phyloP scores from a whole-genome alignment of 2,888 invertebrate genomes.

The Heliconius sara region DNA sequence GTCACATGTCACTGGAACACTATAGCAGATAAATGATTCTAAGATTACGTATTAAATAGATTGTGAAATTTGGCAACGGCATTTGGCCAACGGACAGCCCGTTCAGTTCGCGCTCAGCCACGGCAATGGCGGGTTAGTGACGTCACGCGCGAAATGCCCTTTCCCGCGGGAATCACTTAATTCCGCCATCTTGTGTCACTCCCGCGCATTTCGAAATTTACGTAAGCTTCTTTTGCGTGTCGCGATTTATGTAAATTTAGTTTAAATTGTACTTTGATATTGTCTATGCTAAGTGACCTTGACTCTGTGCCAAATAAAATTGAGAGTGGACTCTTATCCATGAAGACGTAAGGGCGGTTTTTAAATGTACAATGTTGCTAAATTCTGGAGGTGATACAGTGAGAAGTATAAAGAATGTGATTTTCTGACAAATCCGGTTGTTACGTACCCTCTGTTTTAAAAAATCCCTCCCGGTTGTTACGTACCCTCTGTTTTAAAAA shows the following conservation, averaged over 20 bases:
- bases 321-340: conserved; percentile 47
- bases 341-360: conserved; percentile 37
- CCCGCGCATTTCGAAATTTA: conserved; percentile 43
- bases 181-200: conserved; percentile 34
- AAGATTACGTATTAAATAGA: conserved; percentile 52
- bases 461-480: too few relatives aligned
- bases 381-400: conserved; percentile 28
- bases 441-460: not conserved
- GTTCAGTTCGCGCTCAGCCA: conserved; percentile 57
- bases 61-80: conserved; percentile 78
- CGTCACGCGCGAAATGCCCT: conserved; percentile 61
- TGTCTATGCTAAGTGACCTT: conserved; percentile 49
- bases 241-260: conserved; percentile 32
- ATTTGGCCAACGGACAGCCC: conserved; percentile 63
- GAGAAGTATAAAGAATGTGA: conserved; percentile 18
- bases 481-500: too few relatives aligned
- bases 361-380: conserved; percentile 33
- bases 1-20: conserved; percentile 41
- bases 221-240: conserved; percentile 45
- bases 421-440: conserved; percentile 9
- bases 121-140: conserved; percentile 55
- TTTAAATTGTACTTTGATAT: conserved; percentile 44
- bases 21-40: conserved; percentile 48
- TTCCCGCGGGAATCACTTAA: conserved; percentile 63
- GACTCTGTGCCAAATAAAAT: conserved; percentile 49